Evolutionary conservation across 2,797 vertebrate species (phyloP), one percentile per base, ranked within the genome.

Genomic region (Holocentrus rufus): DNA sequence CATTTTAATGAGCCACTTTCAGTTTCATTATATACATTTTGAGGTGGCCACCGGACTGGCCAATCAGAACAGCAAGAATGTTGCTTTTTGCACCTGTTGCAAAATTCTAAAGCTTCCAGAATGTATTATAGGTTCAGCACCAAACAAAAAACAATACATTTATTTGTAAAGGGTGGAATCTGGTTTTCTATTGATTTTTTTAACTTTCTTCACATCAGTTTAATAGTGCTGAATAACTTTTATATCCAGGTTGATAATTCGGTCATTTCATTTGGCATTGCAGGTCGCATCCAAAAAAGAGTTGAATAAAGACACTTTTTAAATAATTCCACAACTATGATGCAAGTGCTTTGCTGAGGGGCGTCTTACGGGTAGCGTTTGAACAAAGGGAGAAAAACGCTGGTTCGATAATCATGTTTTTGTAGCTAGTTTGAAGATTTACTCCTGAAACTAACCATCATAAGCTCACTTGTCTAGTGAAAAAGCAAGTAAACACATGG

Each of bases 231-330:
- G n/a, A 50, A 50, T 20, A 7, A n/a, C 18, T 18, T 50, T 8
- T 13, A 44, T 31, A 31, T 31, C n/a, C n/a, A n/a, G n/a, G n/a
- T n/a, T 47, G 47, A n/a, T 60, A 39, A 57, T 3, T 22, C 30
- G 31, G 15, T 49, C 34, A 27, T 47, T 2, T 64, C 56, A 70
- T 47, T 67, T 23, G 15, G 49, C 25, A 59, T 59, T 46, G 23
- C 52, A 57, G 22, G 58, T 20, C 46, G 20, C n/a, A 50, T 50
- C 7, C 47, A 50, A 18, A 7, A 56, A 62, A 55, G 22, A n/a
- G n/a, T 15, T 81, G 62, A 61, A n/a, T 54, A 39, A 71, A 7
- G 6, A 69, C 7, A 39, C 34, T 54, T 77, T 72, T 59, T 5
- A 47, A 47, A 17, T 5, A 17, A 17, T 17, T 47, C 46, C 46